Evolutionary conservation across 2,797 vertebrate genomes (phyloP).

Genomic region (Labeo calbasu): DNA sequence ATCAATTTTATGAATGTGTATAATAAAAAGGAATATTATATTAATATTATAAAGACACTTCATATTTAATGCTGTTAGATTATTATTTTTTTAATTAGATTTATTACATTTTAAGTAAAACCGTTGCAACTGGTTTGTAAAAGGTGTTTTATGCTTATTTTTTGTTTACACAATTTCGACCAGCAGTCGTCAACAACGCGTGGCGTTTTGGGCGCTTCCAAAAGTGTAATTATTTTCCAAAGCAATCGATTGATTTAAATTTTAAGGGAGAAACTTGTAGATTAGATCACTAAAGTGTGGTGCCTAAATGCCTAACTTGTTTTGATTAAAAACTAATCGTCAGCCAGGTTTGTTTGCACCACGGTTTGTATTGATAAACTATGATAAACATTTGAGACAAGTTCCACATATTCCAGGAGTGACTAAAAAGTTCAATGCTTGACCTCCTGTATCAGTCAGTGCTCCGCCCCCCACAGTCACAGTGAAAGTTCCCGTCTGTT

Average conservation of each 20-base stretch:
- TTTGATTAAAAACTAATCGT: neutral
- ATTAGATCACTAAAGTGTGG: neutral
- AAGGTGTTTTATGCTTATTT: neutral
- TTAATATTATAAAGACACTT: neutral
- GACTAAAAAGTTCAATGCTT: neutral
- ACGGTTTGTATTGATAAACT: neutral
- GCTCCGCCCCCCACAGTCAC: neutral
- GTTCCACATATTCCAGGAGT: neutral
- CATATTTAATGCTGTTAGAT: neutral
- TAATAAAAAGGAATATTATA: neutral
- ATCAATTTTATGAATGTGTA: neutral
- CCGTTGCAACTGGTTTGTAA: neutral
- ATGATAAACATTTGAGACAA: neutral
- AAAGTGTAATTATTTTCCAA: too few species aligned
- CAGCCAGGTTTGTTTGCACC: neutral
- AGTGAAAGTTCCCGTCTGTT: conserved; percentile 34
- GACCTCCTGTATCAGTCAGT: neutral
- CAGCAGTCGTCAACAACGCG: too few species aligned
- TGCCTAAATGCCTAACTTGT: neutral
- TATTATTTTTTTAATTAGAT: neutral
- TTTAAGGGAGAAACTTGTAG: neutral
- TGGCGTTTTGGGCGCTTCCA: too few species aligned
- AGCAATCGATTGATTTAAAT: neutral
- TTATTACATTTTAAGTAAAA: neutral
- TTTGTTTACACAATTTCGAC: too few species aligned